Conservation (phyloP, 2,797 vertebrate genomes). For the Discoglossus pictus region DNA sequence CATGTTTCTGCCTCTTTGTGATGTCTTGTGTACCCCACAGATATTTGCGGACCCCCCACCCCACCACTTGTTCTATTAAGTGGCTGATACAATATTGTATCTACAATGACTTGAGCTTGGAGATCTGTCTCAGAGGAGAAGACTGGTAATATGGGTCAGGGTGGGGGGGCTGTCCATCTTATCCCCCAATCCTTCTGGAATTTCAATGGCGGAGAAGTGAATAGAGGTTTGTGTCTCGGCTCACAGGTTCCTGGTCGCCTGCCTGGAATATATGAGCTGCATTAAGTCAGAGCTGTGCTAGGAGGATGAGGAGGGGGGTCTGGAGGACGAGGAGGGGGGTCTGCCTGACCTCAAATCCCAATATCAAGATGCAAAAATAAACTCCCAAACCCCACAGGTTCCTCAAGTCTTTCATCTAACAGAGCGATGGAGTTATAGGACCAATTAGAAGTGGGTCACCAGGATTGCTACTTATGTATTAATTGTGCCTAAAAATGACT, state of each 20-base stretch:
- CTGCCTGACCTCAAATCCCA: constrained; percentile 23
- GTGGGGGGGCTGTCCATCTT: not conserved
- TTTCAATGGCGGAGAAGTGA: constrained; percentile 11
- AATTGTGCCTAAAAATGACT: constrained; percentile 48
- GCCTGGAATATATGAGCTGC: constrained; percentile 19
- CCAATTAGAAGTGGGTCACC: constrained; percentile 43
- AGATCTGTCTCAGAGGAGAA: too few species aligned
- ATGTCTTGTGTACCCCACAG: too few species aligned
- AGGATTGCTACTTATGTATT: constrained; percentile 38
- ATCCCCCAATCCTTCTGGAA: not conserved
- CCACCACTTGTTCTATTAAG: too few species aligned
- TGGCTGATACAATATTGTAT: too few species aligned
- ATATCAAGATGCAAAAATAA: constrained; percentile 27
- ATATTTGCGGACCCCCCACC: too few species aligned
- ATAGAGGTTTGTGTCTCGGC: constrained; percentile 15
- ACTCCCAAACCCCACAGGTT: constrained; percentile 23
- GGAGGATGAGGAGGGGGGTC: constrained; percentile 15
- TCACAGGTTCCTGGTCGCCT: constrained; percentile 20
- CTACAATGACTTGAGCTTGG: too few species aligned
- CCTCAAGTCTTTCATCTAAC: constrained; percentile 26
- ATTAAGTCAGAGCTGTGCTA: constrained; percentile 1
- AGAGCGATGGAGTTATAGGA: constrained; percentile 31
- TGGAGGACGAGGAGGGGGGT: constrained; percentile 22
- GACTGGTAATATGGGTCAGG: not conserved
- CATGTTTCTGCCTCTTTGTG: too few species aligned